Evolutionary conservation across 2,888 invertebrate species (phyloP), one percentile per base, ranked within the genome.

Genomic region (Oxycera nigricornis): DNA sequence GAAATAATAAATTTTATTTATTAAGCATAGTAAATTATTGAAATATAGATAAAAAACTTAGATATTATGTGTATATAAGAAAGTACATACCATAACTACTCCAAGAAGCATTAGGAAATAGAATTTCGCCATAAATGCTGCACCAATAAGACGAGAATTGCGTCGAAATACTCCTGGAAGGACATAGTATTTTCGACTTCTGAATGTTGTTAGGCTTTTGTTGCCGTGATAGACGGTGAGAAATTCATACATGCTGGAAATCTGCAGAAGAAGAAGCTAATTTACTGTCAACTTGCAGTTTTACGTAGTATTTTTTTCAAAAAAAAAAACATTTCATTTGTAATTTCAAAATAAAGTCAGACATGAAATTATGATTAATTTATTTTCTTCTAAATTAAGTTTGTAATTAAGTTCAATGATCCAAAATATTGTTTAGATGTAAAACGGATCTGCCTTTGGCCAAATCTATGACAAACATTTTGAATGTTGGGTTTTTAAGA

Each of bases 51-150:
- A 57, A 52, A 57, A 14, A 31, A 35, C 11, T 35, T 7, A 46
- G 14, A 46, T 7, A 46, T 46, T 11, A 7, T 46, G 46, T n/a
- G n/a, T n/a, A 14, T 46, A 7, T 2, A 46, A 46, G 11, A 31
- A 20, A 30, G 22, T 62, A 73, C 52, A 59, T 73, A 76, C 75
- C 73, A 55, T 73, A n/a, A 79, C 67, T 26, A 80, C 76, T 3
- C 80, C 82, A 72, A 79, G 79, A 20, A 75, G 76, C 59, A 82
- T 61, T 9, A 80, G 50, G 9, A 80, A 30, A 79, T 81, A 82
- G 0, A 78, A 75, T 59, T 78, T 79, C 1, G 80, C 62, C 78
- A 79, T 80, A 22, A 81, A 73, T n/a, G 79, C 79, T n/a, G 80
- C 61, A 4, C 78, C 79, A 50, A 80, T 74, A 0, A 83, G 73